Evolutionary conservation across 2,888 invertebrate species (phyloP).

Genomic region (Diarsia brunnea): DNA sequence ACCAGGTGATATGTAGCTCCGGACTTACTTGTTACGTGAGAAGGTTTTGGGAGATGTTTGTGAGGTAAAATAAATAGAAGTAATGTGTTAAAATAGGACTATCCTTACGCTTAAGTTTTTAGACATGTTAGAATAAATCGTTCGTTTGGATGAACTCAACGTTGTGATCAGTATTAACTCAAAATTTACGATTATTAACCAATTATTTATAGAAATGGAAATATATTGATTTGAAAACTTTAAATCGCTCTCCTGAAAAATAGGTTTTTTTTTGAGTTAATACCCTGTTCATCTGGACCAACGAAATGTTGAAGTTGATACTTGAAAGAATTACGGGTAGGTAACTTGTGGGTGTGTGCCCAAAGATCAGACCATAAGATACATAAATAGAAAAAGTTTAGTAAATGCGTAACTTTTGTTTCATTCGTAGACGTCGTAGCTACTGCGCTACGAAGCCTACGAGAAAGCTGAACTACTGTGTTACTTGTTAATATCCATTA

Average conservation of each 20-base stretch:
- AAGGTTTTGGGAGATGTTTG: neutral
- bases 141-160: no score
- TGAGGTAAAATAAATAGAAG: conserved; percentile 4
- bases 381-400: neutral
- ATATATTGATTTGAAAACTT: no score
- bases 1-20: conserved; percentile 44
- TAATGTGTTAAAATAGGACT: neutral
- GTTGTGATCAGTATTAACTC: no score
- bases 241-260: no score
- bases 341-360: neutral
- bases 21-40: conserved; percentile 17
- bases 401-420: neutral
- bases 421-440: neutral
- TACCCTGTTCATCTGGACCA: no score
- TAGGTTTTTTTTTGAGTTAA: no score
- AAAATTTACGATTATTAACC: no score
- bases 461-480: neutral
- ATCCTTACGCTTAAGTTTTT: neutral
- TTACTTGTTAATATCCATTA: neutral
- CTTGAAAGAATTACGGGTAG: neutral
- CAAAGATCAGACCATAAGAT: neutral
- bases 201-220: no score
- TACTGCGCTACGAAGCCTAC: neutral
- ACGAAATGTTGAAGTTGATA: neutral
- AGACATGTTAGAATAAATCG: neutral